Base-by-base conservation (phyloP, 2,797 vertebrate genomes). In the Bryconaethiops microstoma region DNA sequence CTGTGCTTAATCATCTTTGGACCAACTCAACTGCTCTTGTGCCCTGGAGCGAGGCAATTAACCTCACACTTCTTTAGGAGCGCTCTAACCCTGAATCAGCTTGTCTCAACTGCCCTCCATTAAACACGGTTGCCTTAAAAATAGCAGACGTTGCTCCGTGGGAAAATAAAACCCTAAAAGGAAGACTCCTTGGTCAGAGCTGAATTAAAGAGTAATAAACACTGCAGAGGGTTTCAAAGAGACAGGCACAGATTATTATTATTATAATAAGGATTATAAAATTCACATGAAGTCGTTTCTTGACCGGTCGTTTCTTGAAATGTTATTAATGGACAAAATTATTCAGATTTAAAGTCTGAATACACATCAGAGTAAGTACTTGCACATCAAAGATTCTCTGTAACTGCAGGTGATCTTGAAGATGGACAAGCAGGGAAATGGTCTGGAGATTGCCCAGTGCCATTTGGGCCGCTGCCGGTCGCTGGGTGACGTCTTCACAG, bases 371-470 rank as follows among this genome's bases (percentile, higher is more conserved):
- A n/a, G 7, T 21, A 57, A n/a, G 7, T 21, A 7, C 9, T 25
- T 25, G 23, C 23, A 35, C 13, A 13, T 7, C 4, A 63, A 16
- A 62, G 59, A 29, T 5, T 10, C 23, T 45, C 2, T 68, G 17
- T 57, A 17, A 4, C 60, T 78, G 21, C 82, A 99, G 98, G 98
- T 99, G 54, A 95, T 99, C 88, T 92, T 99, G 73, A 99, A 99
- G 93, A 98, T 99, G 94, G 98, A 99, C 91, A 97, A 97, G 81
- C 92, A 94, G 78, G 98, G 98, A 74, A 97, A 98, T 6, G 97
- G 96, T 8, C 89, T 99, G 68, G 97, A 99, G 86, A 94, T 99
- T 17, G 95, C 97, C 74, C 97, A 98, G 78, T 88, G 86, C 60
- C 94, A 96, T 78, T 90, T 99, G 29, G 98, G 98, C 39, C 96